Percentiles rank a stretch among this genome's conserved stretches.
phyloP scores from a whole-genome alignment of 2,888 invertebrate species.

The Macrosoma leucophasiata region DNA sequence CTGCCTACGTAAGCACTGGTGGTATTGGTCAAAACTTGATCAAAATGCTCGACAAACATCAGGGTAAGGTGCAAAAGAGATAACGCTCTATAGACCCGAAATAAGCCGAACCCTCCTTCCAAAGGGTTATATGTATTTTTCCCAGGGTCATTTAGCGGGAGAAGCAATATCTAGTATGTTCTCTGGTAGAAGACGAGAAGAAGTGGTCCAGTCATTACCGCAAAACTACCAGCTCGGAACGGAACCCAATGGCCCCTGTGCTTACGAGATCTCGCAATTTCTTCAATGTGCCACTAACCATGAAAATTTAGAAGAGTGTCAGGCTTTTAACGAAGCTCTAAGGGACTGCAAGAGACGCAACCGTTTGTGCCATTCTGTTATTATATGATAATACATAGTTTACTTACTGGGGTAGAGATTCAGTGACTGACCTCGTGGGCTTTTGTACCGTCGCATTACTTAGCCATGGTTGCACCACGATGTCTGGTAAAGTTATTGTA shows the following conservation, averaged over 20 bases:
- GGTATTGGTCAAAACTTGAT: no score
- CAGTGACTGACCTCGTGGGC: no score
- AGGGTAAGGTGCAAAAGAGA: no score
- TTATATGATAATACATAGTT: no score
- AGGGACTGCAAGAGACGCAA: slow-evolving; percentile 91
- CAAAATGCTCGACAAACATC: no score
- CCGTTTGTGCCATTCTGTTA: slow-evolving; percentile 60
- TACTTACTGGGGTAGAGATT: no score
- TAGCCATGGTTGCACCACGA: no score
- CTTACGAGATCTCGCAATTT: slow-evolving; percentile 95
- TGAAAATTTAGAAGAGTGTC: slow-evolving; percentile 89
- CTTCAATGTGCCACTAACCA: slow-evolving; percentile 92
- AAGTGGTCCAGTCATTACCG: slow-evolving; percentile 47
- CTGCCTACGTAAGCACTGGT: no score
- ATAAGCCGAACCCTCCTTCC: no score
- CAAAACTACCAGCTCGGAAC: slow-evolving; percentile 44
- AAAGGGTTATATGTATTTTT: slow-evolving; percentile 3
- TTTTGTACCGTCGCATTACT: no score
- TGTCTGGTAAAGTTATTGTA: no score
- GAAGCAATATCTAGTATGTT: slow-evolving; percentile 82
- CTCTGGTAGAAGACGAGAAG: slow-evolving; percentile 41
- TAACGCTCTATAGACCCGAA: no score
- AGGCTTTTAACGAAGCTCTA: slow-evolving; percentile 96
- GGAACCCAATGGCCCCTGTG: slow-evolving; percentile 86
- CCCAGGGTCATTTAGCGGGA: slow-evolving; percentile 91